Evolutionary conservation across 2,113 vertebrate species (phyloP), one percentile per base, ranked within the genome.

Genomic region (Epinephelus fuscoguttatus): DNA sequence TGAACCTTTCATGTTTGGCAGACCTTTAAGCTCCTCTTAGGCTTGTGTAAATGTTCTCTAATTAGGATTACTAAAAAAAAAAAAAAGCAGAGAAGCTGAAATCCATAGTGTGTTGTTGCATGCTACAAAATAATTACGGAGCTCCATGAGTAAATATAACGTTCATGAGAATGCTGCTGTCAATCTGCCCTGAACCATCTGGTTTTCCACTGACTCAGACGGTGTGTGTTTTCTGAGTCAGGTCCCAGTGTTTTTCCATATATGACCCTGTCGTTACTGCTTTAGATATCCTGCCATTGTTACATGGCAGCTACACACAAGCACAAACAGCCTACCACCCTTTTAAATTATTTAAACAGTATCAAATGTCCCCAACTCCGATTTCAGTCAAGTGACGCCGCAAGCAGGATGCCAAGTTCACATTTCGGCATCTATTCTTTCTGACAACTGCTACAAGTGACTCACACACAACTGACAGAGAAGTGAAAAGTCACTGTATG

Each of bases 201-300:
- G 78, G 52, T 75, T 90, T 87, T 69, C 85, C 73, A 84, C 91
- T 70, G 81, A 91, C 70, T 91, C 77, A 83, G 67, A 82, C 50
- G 76, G 61, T 55, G 18, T 40, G 76, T 40, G 66, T 55, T 75
- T 89, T 75, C 64, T 75, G 78, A 90, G 10, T 90, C 79, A 67
- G 45, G 40, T 47, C 66, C 62, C 18, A 9, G 87, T 88, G 83
- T 67, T 89, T 88, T 93, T 93, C 87, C 89, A 87, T 27, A 81
- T 70, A 42, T 2, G 77, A 82, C 81, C 75, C 68, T 6, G 64
- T 80, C 78, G 53, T 75, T 60, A 42, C 33, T 75, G 67, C 82
- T 88, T 82, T 80, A 84, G 70, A 92, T 85, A 89, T 96, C 94
- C 93, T 93, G 90, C 85, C 78, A 94, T 95, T 95, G 95, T 95